Evolutionary conservation across 2,888 invertebrate species (phyloP).

Genomic region (Lasioglossum villosulum): DNA sequence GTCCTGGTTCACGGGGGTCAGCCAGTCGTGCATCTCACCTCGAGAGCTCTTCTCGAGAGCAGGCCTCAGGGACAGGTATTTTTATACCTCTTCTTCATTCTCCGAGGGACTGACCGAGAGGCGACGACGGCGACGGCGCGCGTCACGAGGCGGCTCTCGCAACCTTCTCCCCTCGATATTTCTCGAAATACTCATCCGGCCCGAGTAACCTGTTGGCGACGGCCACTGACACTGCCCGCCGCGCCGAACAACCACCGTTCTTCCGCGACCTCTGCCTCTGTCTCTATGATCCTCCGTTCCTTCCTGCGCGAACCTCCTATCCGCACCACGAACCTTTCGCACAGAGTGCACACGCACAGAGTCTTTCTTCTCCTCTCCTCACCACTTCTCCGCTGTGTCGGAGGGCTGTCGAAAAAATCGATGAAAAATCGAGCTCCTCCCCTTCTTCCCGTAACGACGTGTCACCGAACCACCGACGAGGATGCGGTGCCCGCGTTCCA

Average conservation of each 20-base stretch:
- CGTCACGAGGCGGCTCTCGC: slow-evolving; percentile 31
- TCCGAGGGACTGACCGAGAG: slow-evolving; percentile 58
- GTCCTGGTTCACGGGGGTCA: slow-evolving; percentile 56
- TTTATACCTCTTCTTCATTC: slow-evolving; percentile 75
- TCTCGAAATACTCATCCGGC: slow-evolving; percentile 55
- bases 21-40: slow-evolving; percentile 72
- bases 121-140: slow-evolving; percentile 27
- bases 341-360: background rate
- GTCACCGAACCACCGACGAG: background rate
- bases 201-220: slow-evolving; percentile 58
- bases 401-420: slow-evolving; percentile 2
- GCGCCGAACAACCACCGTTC: slow-evolving; percentile 25
- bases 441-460: slow-evolving; percentile 7
- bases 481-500: slow-evolving; percentile 10
- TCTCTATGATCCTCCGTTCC: background rate
- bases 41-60: slow-evolving; percentile 30
- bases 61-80: slow-evolving; percentile 70
- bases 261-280: slow-evolving; percentile 7
- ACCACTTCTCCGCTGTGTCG: background rate
- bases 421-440: slow-evolving; percentile 4
- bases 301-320: slow-evolving; percentile 1
- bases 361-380: background rate
- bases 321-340: background rate
- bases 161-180: slow-evolving; percentile 36
- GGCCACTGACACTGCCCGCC: slow-evolving; percentile 57